These are phyloP conservation scores for Tetramorium simillimum DNA, from an alignment of 1,140 invertebrate species.

Conservation along the genomic window DNA sequence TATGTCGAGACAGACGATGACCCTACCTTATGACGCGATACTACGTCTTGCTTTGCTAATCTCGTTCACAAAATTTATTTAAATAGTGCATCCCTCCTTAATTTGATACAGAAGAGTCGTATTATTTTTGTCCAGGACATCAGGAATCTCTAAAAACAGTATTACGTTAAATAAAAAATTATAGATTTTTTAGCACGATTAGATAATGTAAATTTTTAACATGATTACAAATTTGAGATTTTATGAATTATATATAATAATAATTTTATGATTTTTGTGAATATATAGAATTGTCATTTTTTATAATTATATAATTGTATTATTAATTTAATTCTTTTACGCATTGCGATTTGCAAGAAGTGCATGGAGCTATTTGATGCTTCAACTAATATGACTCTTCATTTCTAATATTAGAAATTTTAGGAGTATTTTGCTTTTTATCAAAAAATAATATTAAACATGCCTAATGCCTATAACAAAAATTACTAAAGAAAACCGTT, in stretches of 20 bases:
- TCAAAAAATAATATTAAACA: constrained; percentile 59
- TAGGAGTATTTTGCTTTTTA: constrained; percentile 35
- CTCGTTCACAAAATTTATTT: constrained; percentile 62
- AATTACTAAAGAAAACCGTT: constrained; percentile 30
- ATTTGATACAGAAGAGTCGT: constrained; percentile 63
- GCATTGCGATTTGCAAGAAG: neutral
- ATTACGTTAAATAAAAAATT: constrained; percentile 5
- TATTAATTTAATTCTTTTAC: constrained; percentile 10
- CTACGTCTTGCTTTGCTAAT: constrained; percentile 54
- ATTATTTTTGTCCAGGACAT: constrained; percentile 10
- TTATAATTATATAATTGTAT: neutral
- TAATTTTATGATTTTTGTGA: neutral
- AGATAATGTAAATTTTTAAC: constrained; percentile 1
- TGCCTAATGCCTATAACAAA: constrained; percentile 63
- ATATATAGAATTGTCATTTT: neutral
- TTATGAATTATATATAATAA: constrained; percentile 4
- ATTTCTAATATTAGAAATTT: constrained; percentile 5
- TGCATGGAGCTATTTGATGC: neutral
- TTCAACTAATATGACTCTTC: constrained; percentile 30
- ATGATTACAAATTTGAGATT: constrained; percentile 5
- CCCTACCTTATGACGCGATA: constrained; percentile 30
- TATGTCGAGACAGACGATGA: constrained; percentile 65
- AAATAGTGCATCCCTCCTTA: constrained; percentile 65
- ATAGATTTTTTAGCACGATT: constrained; percentile 1
- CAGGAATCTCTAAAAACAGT: neutral